Evolutionary conservation across 1,140 invertebrate species (phyloP).

Genomic region (Linepithema humile): DNA sequence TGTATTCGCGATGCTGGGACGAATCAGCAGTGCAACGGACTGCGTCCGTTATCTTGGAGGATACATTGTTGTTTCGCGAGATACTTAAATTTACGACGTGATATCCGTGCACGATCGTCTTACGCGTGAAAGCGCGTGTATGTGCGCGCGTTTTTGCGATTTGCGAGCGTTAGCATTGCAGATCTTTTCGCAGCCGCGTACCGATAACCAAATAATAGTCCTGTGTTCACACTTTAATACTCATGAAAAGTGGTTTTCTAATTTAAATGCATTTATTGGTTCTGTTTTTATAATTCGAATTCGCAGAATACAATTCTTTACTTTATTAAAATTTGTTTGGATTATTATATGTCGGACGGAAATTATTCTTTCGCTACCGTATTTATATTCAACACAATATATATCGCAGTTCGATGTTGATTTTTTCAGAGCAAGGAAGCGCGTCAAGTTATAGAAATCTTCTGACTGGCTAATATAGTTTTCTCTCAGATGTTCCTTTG

Average conservation of each 20-base stretch:
- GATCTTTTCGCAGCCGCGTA: not conserved
- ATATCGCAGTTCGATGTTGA: not conserved
- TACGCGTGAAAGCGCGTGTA: no score
- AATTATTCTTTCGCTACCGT: not conserved
- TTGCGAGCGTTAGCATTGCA: not conserved
- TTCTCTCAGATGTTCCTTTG: not conserved
- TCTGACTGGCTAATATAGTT: not conserved
- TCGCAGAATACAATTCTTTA: not conserved
- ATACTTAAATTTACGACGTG: constrained; percentile 11
- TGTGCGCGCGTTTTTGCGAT: not conserved
- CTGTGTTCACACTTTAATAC: not conserved
- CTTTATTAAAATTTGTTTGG: not conserved
- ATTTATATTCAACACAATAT: not conserved
- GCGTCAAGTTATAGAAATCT: no score
- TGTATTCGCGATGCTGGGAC: not conserved
- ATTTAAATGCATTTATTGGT: not conserved
- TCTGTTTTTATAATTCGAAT: not conserved
- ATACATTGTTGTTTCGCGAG: not conserved
- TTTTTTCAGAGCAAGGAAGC: no score
- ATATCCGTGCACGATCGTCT: not conserved
- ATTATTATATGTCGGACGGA: not conserved
- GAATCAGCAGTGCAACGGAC: not conserved
- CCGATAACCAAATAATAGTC: not conserved
- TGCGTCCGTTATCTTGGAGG: not conserved
- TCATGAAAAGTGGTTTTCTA: not conserved